These are phyloP conservation scores for Microctenopoma stevenorrisi DNA, from an alignment of 2,797 vertebrate genomes.

Conservation along the genomic window DNA sequence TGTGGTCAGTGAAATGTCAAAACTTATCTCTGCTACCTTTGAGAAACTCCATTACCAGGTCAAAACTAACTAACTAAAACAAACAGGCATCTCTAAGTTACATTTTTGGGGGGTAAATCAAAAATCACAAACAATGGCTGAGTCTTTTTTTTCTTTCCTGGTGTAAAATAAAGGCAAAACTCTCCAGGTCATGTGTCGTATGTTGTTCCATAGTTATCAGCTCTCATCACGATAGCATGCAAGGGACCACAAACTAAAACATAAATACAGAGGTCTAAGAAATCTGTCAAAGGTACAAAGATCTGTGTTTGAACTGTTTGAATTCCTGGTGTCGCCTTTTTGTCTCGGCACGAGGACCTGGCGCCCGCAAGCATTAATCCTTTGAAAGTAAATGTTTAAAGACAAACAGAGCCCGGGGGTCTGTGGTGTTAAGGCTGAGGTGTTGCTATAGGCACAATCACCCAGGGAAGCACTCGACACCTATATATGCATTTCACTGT, in stretches of 20 bases:
- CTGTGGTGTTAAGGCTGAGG: constrained; percentile 87
- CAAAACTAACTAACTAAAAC: constrained; percentile 53
- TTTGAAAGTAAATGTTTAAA: constrained; percentile 94
- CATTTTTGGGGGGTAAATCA: constrained; percentile 16
- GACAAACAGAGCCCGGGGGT: constrained; percentile 90
- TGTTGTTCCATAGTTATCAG: constrained; percentile 63
- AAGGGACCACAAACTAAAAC: constrained; percentile 67
- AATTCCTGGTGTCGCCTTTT: constrained; percentile 91
- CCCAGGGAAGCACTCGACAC: constrained; percentile 79
- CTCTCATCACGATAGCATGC: constrained; percentile 59
- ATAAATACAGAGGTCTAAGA: constrained; percentile 73
- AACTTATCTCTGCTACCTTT: constrained; percentile 41
- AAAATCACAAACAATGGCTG: constrained; percentile 28
- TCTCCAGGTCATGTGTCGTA: constrained; percentile 5
- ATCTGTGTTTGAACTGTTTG: constrained; percentile 91
- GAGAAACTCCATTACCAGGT: constrained; percentile 52
- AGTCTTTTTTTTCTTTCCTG: constrained; percentile 6
- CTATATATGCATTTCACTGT: constrained; percentile 59
- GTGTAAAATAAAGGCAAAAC: constrained; percentile 31
- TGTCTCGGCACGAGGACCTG: constrained; percentile 88
- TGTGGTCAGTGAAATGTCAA: constrained; percentile 57
- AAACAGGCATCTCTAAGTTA: constrained; percentile 34
- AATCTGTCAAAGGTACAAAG: constrained; percentile 87
- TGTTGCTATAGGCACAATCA: constrained; percentile 86
- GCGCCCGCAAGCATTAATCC: constrained; percentile 88